These are phyloP conservation scores for Morone chrysops DNA, from an alignment of 2,113 vertebrate genomes.

Conservation along the genomic window DNA sequence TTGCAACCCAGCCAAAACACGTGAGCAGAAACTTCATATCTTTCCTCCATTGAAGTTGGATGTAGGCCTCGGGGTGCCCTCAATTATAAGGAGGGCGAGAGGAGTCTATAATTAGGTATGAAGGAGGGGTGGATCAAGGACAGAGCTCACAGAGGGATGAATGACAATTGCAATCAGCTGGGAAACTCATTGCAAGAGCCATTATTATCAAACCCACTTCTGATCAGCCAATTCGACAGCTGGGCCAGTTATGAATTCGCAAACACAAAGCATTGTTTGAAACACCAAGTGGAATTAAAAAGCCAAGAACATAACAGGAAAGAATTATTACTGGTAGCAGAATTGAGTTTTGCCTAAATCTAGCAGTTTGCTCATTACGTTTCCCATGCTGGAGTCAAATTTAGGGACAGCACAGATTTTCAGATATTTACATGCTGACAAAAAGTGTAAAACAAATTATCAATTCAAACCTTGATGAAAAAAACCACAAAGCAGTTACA, in stretches of 20 bases:
- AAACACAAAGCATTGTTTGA: slow-evolving; percentile 18
- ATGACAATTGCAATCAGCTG: slow-evolving; percentile 75
- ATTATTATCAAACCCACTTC: slow-evolving; percentile 65
- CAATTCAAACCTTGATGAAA: slow-evolving; percentile 21
- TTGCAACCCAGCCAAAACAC: slow-evolving; percentile 22
- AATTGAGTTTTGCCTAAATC: background rate
- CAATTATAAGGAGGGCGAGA: slow-evolving; percentile 84
- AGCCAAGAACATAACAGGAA: background rate
- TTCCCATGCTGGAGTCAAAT: background rate
- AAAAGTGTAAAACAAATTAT: background rate
- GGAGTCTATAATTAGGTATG: slow-evolving; percentile 80
- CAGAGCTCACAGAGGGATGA: slow-evolving; percentile 70
- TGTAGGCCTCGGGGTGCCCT: slow-evolving; percentile 82
- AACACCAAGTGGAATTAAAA: slow-evolving; percentile 4
- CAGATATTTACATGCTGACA: background rate
- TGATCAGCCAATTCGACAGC: slow-evolving; percentile 53
- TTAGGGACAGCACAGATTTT: background rate
- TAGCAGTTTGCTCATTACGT: background rate
- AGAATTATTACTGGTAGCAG: background rate
- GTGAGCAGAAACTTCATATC: slow-evolving; percentile 57
- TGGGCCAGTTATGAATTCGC: slow-evolving; percentile 33
- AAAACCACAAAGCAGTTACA: slow-evolving; percentile 16
- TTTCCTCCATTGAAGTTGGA: slow-evolving; percentile 70
- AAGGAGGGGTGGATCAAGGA: slow-evolving; percentile 79
- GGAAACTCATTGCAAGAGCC: slow-evolving; percentile 58